Evolutionary conservation across 2,113 vertebrate genomes (phyloP), one percentile per base, ranked within the genome.

Genomic region (Prinia subflava): DNA sequence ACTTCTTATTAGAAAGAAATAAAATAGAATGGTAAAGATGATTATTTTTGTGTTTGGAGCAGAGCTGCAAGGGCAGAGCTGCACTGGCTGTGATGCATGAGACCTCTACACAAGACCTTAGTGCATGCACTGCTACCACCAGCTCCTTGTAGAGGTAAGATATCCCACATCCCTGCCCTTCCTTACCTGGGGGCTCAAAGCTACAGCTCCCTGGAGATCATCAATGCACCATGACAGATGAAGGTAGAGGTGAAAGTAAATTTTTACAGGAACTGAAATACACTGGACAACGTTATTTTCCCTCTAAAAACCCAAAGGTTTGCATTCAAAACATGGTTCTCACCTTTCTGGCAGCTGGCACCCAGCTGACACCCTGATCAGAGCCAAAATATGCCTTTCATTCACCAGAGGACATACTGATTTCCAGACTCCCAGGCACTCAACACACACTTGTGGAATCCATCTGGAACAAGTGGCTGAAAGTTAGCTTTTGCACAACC

Each of bases 171-270:
- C 24, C 24, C 42, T 91, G 13, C 4, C 24, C 16, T 74, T 82
- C n/a, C 9, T 69, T 35, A 21, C 4, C 13, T 41, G 17, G 1
- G 2, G 9, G 1, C 41, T 89, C 28, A 64, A 25, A 59, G 9
- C 3, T 55, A 33, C 5, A n/a, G 10, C 28, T 86, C 31, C 42
- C 21, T 25, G 27, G 41, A 33, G 3, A 30, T n/a, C 22, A 21
- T 56, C 20, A 49, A 0, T 50, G 27, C 4, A 64, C 7, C 9
- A 24, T 0, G 1, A 65, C 4, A 57, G 25, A 63, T 35, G 11
- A 57, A 46, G 49, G 27, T 25, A 80, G 28, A 73, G 23, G 8
- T 71, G 33, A 68, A 90, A 62, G 13, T 17, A 53, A 60, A 79
- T 69, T 78, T 63, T 59, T 5, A 6, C 27, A 47, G 25, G 39